A percentile compares a stretch with the other conserved stretches of the same genome.
Conservation (phyloP, 2,888 invertebrate species). For the Tinea trinotella region DNA sequence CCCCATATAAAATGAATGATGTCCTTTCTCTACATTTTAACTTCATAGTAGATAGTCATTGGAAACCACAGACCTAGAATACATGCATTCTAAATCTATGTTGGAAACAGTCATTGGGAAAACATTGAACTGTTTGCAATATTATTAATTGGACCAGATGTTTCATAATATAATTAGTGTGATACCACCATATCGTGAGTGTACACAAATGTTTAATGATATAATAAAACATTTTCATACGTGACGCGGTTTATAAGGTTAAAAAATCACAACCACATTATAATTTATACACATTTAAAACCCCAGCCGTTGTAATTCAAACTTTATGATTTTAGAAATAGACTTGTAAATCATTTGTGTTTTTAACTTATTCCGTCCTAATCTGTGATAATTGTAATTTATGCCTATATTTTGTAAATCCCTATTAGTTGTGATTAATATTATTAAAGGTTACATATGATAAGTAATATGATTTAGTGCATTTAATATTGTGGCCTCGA, state of each 20-base stretch:
- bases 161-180: conserved; percentile 21
- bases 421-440: conserved; percentile 16
- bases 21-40: too few species aligned
- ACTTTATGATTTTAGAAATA: background rate
- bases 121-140: conserved; percentile 29
- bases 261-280: background rate
- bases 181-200: conserved; percentile 6
- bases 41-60: too few species aligned
- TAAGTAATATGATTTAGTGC: conserved; percentile 8
- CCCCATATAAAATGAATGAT: too few species aligned
- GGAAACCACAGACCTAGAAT: too few species aligned
- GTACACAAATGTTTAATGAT: background rate
- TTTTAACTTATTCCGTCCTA: background rate
- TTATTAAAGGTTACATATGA: conserved; percentile 15
- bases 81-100: too few species aligned
- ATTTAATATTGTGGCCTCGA: conserved; percentile 5
- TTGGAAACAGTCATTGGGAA: too few species aligned
- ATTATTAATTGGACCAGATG: conserved; percentile 26
- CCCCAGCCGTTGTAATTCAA: background rate
- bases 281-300: background rate
- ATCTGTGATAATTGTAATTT: conserved; percentile 9
- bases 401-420: conserved; percentile 14
- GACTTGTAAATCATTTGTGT: background rate
- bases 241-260: background rate
- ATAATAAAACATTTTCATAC: conserved; percentile 16